A percentile compares a stretch with the other conserved stretches of the same genome.
Conservation (phyloP, 2,797 vertebrate species). For the Siniperca obscura region DNA sequence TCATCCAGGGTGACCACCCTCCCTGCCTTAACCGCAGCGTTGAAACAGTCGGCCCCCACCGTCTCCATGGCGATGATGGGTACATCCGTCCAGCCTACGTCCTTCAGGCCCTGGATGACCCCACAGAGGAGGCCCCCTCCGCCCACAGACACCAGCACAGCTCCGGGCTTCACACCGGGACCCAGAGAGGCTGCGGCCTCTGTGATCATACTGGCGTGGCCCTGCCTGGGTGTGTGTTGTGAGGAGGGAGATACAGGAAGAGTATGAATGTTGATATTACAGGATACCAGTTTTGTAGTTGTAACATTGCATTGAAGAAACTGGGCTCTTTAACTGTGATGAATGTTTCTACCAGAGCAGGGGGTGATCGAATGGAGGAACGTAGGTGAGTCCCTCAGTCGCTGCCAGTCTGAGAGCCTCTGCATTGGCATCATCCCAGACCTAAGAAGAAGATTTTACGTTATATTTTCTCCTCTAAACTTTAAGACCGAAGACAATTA, state of each 20-base stretch:
- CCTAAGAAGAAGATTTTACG: slow-evolving; percentile 66
- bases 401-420: slow-evolving; percentile 82
- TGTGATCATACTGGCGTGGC: slow-evolving; percentile 81
- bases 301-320: neutral
- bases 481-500: neutral
- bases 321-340: neutral
- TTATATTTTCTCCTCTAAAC: neutral
- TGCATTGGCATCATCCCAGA: slow-evolving; percentile 87
- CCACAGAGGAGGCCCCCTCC: slow-evolving; percentile 89
- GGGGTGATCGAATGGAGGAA: slow-evolving; percentile 86
- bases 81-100: slow-evolving; percentile 83
- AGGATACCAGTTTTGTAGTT: neutral
- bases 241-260: neutral
- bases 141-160: slow-evolving; percentile 84
- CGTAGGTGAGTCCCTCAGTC: slow-evolving; percentile 77
- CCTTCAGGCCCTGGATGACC: slow-evolving; percentile 82
- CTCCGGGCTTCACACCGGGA: slow-evolving; percentile 78
- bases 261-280: neutral
- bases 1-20: slow-evolving; percentile 83
- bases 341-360: slow-evolving; percentile 82
- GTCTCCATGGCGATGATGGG: slow-evolving; percentile 87
- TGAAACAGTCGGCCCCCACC: slow-evolving; percentile 83
- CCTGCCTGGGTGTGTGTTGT: slow-evolving; percentile 75
- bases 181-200: slow-evolving; percentile 80
- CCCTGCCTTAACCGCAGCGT: slow-evolving; percentile 82